Percentiles rank a stretch among this genome's conserved stretches.
Evolutionary conservation across 2,797 vertebrate genomes (phyloP).

Genomic region (Telmatherina bonti): DNA sequence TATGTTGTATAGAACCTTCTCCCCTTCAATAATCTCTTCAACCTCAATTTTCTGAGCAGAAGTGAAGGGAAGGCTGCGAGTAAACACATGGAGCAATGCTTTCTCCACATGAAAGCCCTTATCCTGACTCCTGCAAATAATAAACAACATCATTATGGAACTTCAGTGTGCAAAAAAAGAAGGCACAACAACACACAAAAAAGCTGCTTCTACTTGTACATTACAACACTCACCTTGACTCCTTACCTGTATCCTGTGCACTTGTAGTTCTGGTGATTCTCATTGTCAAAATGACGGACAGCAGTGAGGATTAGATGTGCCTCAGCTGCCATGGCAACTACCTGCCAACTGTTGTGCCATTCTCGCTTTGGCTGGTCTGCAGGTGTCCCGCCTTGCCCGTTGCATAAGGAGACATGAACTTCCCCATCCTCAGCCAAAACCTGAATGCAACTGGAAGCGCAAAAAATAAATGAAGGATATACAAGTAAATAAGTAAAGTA

Average conservation of each 20-base stretch:
- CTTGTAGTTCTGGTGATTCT: conserved; percentile 85
- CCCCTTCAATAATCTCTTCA: conserved; percentile 75
- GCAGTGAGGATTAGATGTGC: conserved; percentile 88
- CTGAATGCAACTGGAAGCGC: conserved; percentile 83
- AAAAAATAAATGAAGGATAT: neutral
- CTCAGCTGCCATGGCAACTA: conserved; percentile 90
- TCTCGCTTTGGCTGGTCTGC: conserved; percentile 89
- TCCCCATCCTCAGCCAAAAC: conserved; percentile 89
- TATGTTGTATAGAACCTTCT: conserved; percentile 81
- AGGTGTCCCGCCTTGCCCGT: conserved; percentile 95
- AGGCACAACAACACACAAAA: neutral
- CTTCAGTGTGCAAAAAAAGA: conserved; percentile 20
- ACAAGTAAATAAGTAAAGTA: neutral
- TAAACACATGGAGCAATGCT: conserved; percentile 91
- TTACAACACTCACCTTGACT: conserved; percentile 64
- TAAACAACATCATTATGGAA: conserved; percentile 34
- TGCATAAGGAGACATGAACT: conserved; percentile 91
- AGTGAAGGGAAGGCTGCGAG: conserved; percentile 80
- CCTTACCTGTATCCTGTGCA: conserved; percentile 96
- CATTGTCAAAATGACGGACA: conserved; percentile 84
- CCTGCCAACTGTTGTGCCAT: conserved; percentile 99
- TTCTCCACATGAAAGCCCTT: conserved; percentile 91
- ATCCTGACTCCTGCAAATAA: conserved; percentile 92
- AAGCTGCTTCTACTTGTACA: conserved; percentile 11
- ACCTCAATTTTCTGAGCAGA: conserved; percentile 67